Percentiles rank a stretch among this genome's conserved stretches.
Conservation (phyloP, 2,888 invertebrate species). For the Leptopilina myrica region DNA sequence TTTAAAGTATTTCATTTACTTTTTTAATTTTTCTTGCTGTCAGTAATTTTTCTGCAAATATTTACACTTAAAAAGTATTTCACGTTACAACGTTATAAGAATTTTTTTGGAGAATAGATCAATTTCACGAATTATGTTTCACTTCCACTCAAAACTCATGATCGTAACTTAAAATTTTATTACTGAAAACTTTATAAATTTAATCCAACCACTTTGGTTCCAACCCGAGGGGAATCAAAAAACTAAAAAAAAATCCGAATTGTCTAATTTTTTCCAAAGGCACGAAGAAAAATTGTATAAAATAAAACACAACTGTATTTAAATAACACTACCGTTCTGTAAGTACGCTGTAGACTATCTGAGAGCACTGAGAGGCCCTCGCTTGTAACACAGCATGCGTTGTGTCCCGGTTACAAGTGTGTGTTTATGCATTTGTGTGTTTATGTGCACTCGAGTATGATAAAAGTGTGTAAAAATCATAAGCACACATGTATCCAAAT, state of each 20-base stretch:
- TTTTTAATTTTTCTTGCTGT: no score
- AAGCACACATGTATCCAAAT: constrained; percentile 21
- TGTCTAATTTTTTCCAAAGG: background rate
- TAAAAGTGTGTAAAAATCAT: constrained; percentile 16
- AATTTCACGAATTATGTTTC: no score
- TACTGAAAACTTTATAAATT: background rate
- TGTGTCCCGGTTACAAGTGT: constrained; percentile 36
- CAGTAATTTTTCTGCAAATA: no score
- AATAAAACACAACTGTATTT: constrained; percentile 43
- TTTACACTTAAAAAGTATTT: no score
- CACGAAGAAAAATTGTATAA: constrained; percentile 14
- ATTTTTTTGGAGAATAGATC: no score
- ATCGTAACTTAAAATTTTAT: no score
- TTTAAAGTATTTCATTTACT: no score
- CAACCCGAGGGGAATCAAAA: no score
- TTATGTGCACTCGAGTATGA: constrained; percentile 35
- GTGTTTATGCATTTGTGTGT: background rate
- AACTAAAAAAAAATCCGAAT: background rate
- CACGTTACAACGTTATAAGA: no score
- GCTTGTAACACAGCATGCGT: constrained; percentile 50
- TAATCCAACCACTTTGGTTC: no score
- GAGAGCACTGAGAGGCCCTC: constrained; percentile 52
- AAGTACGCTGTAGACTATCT: constrained; percentile 63
- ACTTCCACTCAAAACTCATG: no score
- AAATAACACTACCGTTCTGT: constrained; percentile 60